Percentiles rank a stretch among this genome's conserved stretches.
Conservation (phyloP, 35 echinoderm and acorn worm genomes). For the Heliocidaris tuberculata region DNA sequence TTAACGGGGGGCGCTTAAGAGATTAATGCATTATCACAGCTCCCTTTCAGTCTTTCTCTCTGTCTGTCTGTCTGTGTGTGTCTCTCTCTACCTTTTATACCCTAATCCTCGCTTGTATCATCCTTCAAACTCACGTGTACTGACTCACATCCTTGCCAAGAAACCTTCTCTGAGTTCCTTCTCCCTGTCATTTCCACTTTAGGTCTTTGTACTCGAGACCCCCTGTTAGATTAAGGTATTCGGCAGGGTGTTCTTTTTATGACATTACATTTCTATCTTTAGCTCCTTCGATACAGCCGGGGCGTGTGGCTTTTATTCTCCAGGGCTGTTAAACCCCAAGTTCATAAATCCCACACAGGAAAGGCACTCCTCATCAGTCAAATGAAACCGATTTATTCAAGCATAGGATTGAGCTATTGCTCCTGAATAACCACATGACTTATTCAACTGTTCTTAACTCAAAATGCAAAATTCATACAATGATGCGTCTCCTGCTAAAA, state of each 20-base stretch:
- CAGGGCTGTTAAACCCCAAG: neutral
- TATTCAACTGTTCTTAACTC: neutral
- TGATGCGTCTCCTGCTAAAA: neutral
- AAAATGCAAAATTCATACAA: neutral
- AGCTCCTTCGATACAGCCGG: neutral
- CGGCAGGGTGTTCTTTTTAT: slow-evolving; percentile 8
- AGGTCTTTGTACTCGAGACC: neutral
- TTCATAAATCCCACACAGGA: neutral
- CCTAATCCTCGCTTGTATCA: neutral
- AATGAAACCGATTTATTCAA: neutral
- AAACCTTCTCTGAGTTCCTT: neutral
- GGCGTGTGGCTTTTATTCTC: neutral
- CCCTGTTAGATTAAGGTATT: neutral
- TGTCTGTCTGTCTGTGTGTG: no score
- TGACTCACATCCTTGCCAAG: neutral
- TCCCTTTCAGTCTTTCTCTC: no score
- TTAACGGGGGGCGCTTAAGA: neutral
- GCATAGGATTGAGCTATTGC: neutral
- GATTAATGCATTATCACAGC: no score
- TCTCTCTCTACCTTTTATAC: neutral
- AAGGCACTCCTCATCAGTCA: neutral
- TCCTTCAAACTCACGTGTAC: neutral
- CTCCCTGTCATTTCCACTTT: neutral
- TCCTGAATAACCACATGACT: neutral
- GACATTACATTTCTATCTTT: neutral